Evolutionary conservation across 2,113 vertebrate species (phyloP).

Genomic region (Oryzias celebensis): DNA sequence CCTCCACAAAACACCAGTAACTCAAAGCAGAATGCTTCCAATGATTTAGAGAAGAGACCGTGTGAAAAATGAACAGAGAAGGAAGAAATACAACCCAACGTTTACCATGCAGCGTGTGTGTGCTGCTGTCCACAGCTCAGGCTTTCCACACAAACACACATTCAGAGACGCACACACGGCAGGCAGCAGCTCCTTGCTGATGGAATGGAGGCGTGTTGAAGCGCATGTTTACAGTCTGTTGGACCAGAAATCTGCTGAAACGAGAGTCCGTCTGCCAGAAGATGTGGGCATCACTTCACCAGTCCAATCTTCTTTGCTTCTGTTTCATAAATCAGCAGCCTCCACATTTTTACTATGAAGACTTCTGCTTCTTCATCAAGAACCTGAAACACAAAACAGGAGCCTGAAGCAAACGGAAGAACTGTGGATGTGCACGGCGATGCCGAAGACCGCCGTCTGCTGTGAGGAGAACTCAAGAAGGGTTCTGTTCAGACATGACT

Average conservation of each 20-base stretch:
- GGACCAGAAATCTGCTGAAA: slow-evolving; percentile 19
- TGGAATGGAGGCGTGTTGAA: slow-evolving; percentile 45
- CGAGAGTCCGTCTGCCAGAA: slow-evolving; percentile 21
- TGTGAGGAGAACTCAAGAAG: too few relatives aligned
- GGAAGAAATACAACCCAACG: slow-evolving; percentile 40
- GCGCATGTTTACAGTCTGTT: slow-evolving; percentile 44
- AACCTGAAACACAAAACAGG: slow-evolving; percentile 77
- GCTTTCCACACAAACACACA: slow-evolving; percentile 23
- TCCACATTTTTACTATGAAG: slow-evolving; percentile 99
- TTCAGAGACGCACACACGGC: slow-evolving; percentile 21
- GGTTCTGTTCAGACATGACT: too few relatives aligned
- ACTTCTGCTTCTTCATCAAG: slow-evolving; percentile 99
- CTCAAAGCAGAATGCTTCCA: slow-evolving; percentile 61
- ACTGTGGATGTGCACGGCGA: too few relatives aligned
- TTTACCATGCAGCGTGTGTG: slow-evolving; percentile 64
- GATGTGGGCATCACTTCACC: slow-evolving; percentile 85
- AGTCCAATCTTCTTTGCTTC: slow-evolving; percentile 99
- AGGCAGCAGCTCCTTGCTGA: slow-evolving; percentile 53
- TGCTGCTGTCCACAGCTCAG: slow-evolving; percentile 42
- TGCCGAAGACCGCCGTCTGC: too few relatives aligned
- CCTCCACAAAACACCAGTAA: slow-evolving; percentile 56
- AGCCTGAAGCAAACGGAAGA: too few relatives aligned
- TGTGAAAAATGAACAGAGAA: slow-evolving; percentile 31
- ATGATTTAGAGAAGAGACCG: slow-evolving; percentile 33
- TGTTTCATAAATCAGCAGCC: slow-evolving; percentile 98